Conservation (phyloP, 2,113 vertebrate genomes). For the Chaenocephalus aceratus region DNA sequence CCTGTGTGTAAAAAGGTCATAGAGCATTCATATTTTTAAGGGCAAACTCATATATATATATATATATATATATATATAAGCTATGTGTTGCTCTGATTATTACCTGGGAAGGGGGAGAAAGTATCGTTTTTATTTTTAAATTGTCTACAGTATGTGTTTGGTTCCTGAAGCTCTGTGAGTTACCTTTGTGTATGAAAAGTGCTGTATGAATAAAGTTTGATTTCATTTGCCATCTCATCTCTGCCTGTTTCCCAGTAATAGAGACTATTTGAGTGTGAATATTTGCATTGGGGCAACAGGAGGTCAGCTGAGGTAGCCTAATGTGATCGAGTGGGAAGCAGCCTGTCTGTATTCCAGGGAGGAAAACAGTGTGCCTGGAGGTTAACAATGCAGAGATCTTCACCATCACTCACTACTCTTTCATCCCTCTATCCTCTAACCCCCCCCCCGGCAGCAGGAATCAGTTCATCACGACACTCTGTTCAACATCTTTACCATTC, state of each 20-base stretch:
- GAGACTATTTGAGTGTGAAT: neutral
- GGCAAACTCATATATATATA: too few species aligned
- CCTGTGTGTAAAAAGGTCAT: too few species aligned
- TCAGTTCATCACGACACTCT: conserved; percentile 34
- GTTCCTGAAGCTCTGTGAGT: too few species aligned
- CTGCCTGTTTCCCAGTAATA: neutral
- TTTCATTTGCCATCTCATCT: conserved; percentile 8
- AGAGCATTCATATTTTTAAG: too few species aligned
- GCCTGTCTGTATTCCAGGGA: conserved; percentile 38
- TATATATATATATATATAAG: too few species aligned
- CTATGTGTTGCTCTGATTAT: too few species aligned
- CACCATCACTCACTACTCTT: conserved; percentile 59
- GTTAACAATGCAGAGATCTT: conserved; percentile 67
- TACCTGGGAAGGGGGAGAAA: too few species aligned
- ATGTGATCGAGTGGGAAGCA: conserved; percentile 30
- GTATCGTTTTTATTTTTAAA: too few species aligned
- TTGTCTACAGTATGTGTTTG: too few species aligned
- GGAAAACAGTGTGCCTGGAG: conserved; percentile 30
- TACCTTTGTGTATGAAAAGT: too few species aligned
- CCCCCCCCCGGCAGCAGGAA: conserved; percentile 43
- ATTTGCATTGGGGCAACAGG: conserved; percentile 21
- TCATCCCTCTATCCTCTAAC: conserved; percentile 58
- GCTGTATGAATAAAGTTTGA: neutral
- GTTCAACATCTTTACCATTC: conserved; percentile 47
- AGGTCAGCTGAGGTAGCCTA: conserved; percentile 42